phyloP scores from a whole-genome alignment of 2,797 vertebrate genomes.

The Lepus oiostolus region DNA sequence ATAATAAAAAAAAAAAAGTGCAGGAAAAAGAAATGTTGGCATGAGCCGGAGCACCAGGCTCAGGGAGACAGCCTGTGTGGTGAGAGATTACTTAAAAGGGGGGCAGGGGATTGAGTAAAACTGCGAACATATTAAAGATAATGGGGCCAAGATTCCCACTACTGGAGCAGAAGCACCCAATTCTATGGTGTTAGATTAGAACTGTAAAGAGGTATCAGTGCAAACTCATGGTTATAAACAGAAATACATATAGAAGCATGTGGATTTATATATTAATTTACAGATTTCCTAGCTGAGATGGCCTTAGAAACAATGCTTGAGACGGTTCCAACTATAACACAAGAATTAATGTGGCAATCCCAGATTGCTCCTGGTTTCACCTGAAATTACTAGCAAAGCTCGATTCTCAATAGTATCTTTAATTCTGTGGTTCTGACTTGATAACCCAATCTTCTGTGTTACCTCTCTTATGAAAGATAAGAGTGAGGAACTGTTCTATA shows the following conservation, averaged over 20 bases:
- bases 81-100: background rate
- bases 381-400: constrained; percentile 31
- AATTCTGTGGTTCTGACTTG: background rate
- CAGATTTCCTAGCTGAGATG: background rate
- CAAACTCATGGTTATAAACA: background rate
- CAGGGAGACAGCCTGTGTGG: background rate
- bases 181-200: background rate
- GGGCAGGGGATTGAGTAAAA: background rate
- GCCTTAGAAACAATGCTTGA: background rate
- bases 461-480: background rate
- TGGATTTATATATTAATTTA: background rate
- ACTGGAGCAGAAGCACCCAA: background rate
- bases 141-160: background rate
- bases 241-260: background rate
- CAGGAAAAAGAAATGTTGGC: too few relatives aligned
- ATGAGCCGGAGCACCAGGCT: background rate
- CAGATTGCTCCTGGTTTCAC: background rate
- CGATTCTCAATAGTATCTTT: background rate
- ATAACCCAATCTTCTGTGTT: background rate
- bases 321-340: background rate
- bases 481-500: background rate
- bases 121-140: background rate
- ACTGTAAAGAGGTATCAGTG: background rate
- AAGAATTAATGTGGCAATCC: too few relatives aligned
- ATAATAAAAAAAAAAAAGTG: background rate